phyloP scores from a whole-genome alignment of 2,888 invertebrate genomes.

The Lissocephala sabroskyi region DNA sequence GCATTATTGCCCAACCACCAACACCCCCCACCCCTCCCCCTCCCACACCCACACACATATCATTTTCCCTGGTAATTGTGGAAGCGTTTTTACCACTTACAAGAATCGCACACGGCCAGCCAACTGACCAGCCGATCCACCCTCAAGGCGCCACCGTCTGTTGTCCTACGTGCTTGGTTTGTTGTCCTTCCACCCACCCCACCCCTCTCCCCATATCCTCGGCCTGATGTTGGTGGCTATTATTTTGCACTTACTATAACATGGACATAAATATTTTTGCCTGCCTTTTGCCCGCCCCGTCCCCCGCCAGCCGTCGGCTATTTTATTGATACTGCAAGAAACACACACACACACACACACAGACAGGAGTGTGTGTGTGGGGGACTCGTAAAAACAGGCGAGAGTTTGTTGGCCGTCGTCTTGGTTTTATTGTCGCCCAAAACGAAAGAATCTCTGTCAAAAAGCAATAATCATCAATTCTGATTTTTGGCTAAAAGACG shows the following conservation, averaged over 20 bases:
- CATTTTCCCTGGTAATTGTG: constrained; percentile 52
- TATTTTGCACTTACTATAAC: constrained; percentile 66
- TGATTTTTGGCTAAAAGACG: constrained; percentile 60
- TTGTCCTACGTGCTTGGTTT: too few relatives aligned
- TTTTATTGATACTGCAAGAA: constrained; percentile 58
- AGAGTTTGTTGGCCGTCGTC: constrained; percentile 1
- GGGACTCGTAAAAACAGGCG: not conserved
- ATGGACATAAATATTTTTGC: constrained; percentile 60
- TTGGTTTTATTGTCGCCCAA: constrained; percentile 55
- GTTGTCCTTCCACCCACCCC: too few relatives aligned
- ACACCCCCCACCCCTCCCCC: not conserved
- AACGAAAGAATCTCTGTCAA: constrained; percentile 68
- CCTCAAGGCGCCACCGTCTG: not conserved
- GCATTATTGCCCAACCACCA: constrained; percentile 46
- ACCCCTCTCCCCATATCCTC: constrained; percentile 15
- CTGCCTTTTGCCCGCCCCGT: constrained; percentile 10
- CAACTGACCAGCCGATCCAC: not conserved
- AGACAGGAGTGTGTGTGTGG: constrained; percentile 8
- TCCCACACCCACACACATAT: constrained; percentile 20
- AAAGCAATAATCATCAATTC: constrained; percentile 73
- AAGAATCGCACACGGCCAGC: not conserved
- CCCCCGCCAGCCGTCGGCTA: constrained; percentile 37
- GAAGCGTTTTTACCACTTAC: constrained; percentile 39
- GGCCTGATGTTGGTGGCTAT: constrained; percentile 53
- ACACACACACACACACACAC: constrained; percentile 16